A percentile compares a stretch with the other conserved stretches of the same genome.
These are phyloP conservation scores for Dasypogon diadema DNA, from an alignment of 2,888 invertebrate species.

Conservation along the genomic window DNA sequence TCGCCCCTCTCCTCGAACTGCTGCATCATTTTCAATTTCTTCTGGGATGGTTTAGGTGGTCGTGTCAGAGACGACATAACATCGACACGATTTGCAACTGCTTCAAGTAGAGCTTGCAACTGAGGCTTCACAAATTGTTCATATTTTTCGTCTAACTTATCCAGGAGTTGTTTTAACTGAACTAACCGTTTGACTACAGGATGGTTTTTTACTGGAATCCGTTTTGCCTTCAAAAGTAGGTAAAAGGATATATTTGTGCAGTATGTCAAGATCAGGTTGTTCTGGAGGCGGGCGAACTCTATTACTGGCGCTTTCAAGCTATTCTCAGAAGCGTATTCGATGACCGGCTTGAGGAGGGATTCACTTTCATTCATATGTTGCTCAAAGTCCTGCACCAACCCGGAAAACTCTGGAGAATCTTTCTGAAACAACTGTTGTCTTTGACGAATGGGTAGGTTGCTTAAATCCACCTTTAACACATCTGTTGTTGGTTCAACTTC, in stretches of 20 bases:
- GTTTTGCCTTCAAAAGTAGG: conserved; percentile 83
- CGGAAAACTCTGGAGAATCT: conserved; percentile 89
- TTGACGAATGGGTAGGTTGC: conserved; percentile 80
- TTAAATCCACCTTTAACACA: conserved; percentile 81
- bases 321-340: conserved; percentile 72
- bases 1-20: not conserved
- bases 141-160: conserved; percentile 79
- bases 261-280: conserved; percentile 81
- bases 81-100: conserved; percentile 69
- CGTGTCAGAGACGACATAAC: conserved; percentile 61
- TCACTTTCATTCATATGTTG: conserved; percentile 76
- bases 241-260: conserved; percentile 89
- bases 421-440: conserved; percentile 82
- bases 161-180: conserved; percentile 82
- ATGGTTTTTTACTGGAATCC: conserved; percentile 80
- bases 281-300: conserved; percentile 79
- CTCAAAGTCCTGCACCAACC: conserved; percentile 83
- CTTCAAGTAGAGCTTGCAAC: conserved; percentile 74
- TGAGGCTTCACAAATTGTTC: conserved; percentile 77
- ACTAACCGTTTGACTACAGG: conserved; percentile 89
- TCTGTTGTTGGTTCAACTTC: conserved; percentile 64
- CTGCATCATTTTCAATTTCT: not conserved
- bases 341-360: conserved; percentile 76
- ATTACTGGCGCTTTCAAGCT: conserved; percentile 76
- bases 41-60: not conserved